These are phyloP conservation scores for Lamellibrachia columna DNA, from an alignment of 2,888 invertebrate genomes.

Conservation along the genomic window DNA sequence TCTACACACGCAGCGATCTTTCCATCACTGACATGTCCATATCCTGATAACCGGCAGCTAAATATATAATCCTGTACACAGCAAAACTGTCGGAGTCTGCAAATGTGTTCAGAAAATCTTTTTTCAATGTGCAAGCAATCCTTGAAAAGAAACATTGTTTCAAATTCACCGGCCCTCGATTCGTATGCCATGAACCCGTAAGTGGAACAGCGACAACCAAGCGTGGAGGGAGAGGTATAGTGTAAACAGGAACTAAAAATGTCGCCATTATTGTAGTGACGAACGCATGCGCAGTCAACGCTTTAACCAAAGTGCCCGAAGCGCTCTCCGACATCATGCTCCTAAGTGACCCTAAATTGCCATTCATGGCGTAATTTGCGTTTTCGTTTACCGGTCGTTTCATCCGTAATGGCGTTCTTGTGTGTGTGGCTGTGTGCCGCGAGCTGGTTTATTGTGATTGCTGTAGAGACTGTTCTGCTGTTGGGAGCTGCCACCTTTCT, in stretches of 20 bases:
- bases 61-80: too few species aligned
- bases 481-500: background rate
- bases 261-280: background rate
- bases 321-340: background rate
- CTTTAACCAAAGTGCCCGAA: conserved; percentile 9
- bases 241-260: background rate
- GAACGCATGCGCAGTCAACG: background rate
- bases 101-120: too few species aligned
- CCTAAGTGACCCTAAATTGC: background rate
- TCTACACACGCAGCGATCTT: too few species aligned
- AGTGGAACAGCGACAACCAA: too few species aligned
- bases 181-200: too few species aligned
- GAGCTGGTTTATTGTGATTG: background rate
- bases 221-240: background rate
- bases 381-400: conserved; percentile 12
- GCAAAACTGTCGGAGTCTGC: too few species aligned
- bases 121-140: too few species aligned
- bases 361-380: conserved; percentile 10
- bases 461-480: background rate
- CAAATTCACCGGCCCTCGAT: too few species aligned
- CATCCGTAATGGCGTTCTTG: background rate
- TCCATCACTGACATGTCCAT: too few species aligned
- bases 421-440: conserved; percentile 8
- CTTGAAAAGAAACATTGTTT: too few species aligned
- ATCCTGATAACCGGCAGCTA: too few species aligned